Evolutionary conservation across 2,113 vertebrate genomes (phyloP), one percentile per base, ranked within the genome.

Genomic region (Myodes glareolus): DNA sequence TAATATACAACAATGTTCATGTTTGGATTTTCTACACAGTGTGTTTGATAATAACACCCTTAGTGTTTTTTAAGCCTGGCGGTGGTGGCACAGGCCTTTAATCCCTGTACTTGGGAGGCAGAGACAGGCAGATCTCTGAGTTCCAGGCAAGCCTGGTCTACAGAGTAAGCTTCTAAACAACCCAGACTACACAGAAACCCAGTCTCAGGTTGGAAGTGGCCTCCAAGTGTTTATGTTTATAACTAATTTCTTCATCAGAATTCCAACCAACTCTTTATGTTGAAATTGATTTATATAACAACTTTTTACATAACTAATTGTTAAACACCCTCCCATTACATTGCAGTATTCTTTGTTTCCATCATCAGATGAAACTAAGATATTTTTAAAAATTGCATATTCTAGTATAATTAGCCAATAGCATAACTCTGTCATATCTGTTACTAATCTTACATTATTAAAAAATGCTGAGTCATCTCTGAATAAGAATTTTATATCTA

Each of bases 311-410:
- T 75, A 52, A 36, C 87, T 90, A 92, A 94, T 9, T 80, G 1
- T 92, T 70, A 10, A 9, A 80, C 61, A 88, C 36, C 29, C 0
- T 89, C 19, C 23, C 77, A 93, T 93, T 87, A 50, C 55, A 52
- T 91, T 42, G 76, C n/a, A 78, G 9, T 68, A 91, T 76, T 92
- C 14, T 81, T 88, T 94, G 50, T 93, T 82, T 94, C 31, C 31
- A 84, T 68, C 4, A 8, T 90, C 85, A 94, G 14, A 45, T 91
- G 23, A 96, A 76, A 33, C 86, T 70, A 94, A 42, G 42, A 16
- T 90, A 93, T 55, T 91, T 96, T 96, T 36, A 42, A 97, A 96
- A 58, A 63, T 36, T 96, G 4, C 12, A 84, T 92, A 52, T 81
- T 92, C 12, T 52, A 94, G 9, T 65, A 42, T 36, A 31, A 91